A percentile compares a stretch with the other conserved stretches of the same genome.
phyloP scores from a whole-genome alignment of 2,113 vertebrate species.

The Hippocampus barbouri region DNA sequence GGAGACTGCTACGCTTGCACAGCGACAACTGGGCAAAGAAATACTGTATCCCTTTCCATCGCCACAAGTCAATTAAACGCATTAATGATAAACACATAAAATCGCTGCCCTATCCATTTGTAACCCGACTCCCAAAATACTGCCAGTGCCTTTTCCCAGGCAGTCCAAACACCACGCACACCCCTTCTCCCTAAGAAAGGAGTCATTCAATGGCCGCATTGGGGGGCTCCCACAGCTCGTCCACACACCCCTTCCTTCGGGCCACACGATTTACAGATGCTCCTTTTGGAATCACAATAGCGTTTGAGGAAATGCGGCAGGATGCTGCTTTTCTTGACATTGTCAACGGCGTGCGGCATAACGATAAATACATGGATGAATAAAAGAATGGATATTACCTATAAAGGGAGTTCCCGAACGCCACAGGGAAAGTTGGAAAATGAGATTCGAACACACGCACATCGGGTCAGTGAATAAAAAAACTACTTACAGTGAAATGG shows the following conservation, averaged over 20 bases:
- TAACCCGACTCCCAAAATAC: too few relatives aligned
- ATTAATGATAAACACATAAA: not conserved
- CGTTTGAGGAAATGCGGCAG: not conserved
- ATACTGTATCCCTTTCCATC: not conserved
- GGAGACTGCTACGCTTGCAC: conserved; percentile 40
- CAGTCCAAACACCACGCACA: conserved; percentile 38
- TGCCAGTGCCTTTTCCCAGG: conserved; percentile 30
- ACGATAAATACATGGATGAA: not conserved
- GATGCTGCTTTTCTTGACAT: not conserved
- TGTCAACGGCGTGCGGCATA: not conserved
- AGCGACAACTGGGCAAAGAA: not conserved
- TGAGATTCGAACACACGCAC: not conserved
- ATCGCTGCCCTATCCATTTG: too few relatives aligned
- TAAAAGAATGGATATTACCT: not conserved
- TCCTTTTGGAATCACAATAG: not conserved
- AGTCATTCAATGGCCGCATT: conserved; percentile 53
- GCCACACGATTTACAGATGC: too few relatives aligned
- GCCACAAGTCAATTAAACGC: not conserved
- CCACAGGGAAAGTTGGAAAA: not conserved
- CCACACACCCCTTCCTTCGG: conserved; percentile 7
- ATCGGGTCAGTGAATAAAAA: not conserved
- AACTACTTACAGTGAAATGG: conserved; percentile 47
- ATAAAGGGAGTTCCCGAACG: not conserved
- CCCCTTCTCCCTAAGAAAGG: conserved; percentile 40
- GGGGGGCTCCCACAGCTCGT: conserved; percentile 8